These are phyloP conservation scores for Xiphophorus hellerii DNA, from an alignment of 2,113 vertebrate genomes.

Conservation along the genomic window DNA sequence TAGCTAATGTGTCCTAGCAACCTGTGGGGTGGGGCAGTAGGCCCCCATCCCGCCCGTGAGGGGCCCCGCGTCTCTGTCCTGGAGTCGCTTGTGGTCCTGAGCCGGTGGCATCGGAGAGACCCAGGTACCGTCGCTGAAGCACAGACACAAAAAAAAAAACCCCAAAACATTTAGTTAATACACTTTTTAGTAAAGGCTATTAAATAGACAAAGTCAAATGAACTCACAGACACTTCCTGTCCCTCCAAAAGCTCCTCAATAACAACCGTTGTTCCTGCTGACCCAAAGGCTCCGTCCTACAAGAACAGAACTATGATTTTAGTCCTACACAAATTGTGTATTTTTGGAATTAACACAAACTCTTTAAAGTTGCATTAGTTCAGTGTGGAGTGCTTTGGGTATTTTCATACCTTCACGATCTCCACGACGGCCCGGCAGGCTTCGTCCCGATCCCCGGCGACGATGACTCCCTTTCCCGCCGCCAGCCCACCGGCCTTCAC, in stretches of 20 bases:
- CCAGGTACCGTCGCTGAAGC: constrained; percentile 90
- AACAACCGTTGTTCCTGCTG: constrained; percentile 92
- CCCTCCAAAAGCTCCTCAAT: constrained; percentile 95
- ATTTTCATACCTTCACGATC: constrained; percentile 87
- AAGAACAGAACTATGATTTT: not conserved
- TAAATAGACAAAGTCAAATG: too few relatives aligned
- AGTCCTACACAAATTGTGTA: too few relatives aligned
- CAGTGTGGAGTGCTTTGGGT: too few relatives aligned
- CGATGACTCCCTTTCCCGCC: constrained; percentile 93
- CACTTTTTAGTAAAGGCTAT: too few relatives aligned
- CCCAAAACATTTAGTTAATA: too few relatives aligned
- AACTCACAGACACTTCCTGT: constrained; percentile 94
- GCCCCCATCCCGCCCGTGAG: constrained; percentile 98
- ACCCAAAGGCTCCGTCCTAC: constrained; percentile 89
- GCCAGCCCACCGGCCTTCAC: constrained; percentile 96
- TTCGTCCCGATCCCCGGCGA: constrained; percentile 85
- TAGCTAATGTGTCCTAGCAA: not conserved
- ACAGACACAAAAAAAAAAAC: constrained; percentile 90
- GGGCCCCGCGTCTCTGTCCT: constrained; percentile 91
- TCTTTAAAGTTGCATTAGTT: too few relatives aligned
- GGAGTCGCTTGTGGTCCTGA: constrained; percentile 94
- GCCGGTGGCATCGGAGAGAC: constrained; percentile 92
- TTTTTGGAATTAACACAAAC: too few relatives aligned
- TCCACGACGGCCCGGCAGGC: constrained; percentile 91
- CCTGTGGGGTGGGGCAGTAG: constrained; percentile 94